A percentile compares a stretch with the other conserved stretches of the same genome.
Evolutionary conservation across 1,140 invertebrate genomes (phyloP).

Genomic region (Nasonia longicornis): DNA sequence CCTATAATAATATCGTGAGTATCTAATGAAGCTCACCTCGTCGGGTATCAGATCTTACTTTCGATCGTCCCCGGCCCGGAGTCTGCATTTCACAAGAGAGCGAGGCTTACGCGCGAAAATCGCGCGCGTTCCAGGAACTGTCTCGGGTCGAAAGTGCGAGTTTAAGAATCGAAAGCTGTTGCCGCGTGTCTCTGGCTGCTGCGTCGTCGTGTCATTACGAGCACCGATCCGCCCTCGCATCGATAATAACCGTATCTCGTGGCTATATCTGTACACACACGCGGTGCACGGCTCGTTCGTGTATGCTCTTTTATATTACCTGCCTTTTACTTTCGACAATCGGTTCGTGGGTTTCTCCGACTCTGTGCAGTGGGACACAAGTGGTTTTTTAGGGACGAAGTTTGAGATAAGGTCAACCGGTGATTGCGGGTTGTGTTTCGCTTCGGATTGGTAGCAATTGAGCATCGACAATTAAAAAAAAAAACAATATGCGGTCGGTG

Average conservation of each 20-base stretch:
- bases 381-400: too few relatives aligned
- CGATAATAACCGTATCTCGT: conserved; percentile 15
- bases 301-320: not conserved
- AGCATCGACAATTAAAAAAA: too few relatives aligned
- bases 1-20: not conserved
- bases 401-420: too few relatives aligned
- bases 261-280: not conserved
- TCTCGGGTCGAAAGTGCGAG: not conserved
- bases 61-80: not conserved
- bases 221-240: conserved; percentile 9
- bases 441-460: too few relatives aligned
- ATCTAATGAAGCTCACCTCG: not conserved
- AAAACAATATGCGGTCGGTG: too few relatives aligned
- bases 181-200: not conserved
- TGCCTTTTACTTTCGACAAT: not conserved
- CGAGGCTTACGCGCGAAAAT: not conserved
- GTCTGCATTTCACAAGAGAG: too few relatives aligned
- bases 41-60: not conserved
- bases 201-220: not conserved
- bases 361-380: too few relatives aligned
- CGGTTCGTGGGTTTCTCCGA: not conserved
- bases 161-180: conserved; percentile 18
- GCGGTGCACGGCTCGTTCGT: not conserved
- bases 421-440: too few relatives aligned
- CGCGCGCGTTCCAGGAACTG: too few relatives aligned